Base-by-base conservation (phyloP, 1,140 invertebrate species). In the Hylyphantes graminicola region DNA sequence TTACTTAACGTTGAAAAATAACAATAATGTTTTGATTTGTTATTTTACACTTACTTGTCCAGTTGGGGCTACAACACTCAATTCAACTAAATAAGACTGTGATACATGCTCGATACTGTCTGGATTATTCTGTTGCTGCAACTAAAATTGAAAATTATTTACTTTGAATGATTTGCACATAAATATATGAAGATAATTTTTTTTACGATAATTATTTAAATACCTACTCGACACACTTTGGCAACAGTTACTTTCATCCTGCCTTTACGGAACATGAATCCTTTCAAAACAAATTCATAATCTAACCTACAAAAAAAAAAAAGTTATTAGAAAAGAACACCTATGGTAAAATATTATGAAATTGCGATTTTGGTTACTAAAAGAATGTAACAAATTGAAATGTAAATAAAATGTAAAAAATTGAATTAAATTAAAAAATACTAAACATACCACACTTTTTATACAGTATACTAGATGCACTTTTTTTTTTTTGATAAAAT, bases 241-340 rank as follows among this genome's bases (percentile, higher is more conserved):
- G 96, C 96, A 0, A 98, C 96, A 3, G 96, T 97, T 3, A 98
- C 95, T 90, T 98, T 98, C 95, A 99, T 97, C 88, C 97, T 92
- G 0, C 97, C 97, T 91, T 98, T 98, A 72, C 96, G 92, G 88
- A 98, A 98, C 93, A 98, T 96, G 87, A 95, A 97, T 15, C 97
- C 97, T 90, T 96, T 94, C 0, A 95, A 93, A 87, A 96, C 95
- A 89, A 96, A 98, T 90, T 98, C 97, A 92, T 96, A 98, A 88
- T 98, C 97, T 70, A 91, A 85, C 83, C 91, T 90, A 75, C 51
- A 82, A 85, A 51, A 59, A 21, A n/a, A 4, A 19, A n/a, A n/a
- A 48, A 35, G 17, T 4, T 21, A 12, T 67, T n/a, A n/a, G 12
- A 67, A 67, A 35, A 35, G 2, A 35, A 35, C 35, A 35, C 35